These are phyloP conservation scores for Corvus hawaiiensis DNA, from an alignment of 2,113 vertebrate genomes.

Conservation along the genomic window DNA sequence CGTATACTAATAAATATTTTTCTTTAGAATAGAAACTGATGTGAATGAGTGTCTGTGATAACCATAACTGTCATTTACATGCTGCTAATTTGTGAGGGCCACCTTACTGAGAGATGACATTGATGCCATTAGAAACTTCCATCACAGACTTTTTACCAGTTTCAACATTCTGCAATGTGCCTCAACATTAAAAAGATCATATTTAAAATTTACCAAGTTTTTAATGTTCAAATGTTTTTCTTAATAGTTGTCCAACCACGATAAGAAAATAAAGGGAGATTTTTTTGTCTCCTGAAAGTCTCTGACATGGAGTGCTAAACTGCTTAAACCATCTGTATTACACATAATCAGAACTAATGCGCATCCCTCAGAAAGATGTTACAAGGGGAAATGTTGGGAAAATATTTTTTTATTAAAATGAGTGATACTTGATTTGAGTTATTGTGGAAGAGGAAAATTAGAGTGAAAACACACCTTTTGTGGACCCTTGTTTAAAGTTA, in stretches of 20 bases:
- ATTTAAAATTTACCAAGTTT: background rate
- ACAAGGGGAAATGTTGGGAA: rapidly evolving
- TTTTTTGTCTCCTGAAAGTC: background rate
- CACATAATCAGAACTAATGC: background rate
- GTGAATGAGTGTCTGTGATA: background rate
- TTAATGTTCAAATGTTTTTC: background rate
- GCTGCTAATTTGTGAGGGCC: background rate
- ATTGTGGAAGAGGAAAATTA: background rate
- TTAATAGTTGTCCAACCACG: background rate
- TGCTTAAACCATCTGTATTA: background rate
- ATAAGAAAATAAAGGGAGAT: background rate
- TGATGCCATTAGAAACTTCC: background rate
- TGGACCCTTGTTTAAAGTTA: background rate
- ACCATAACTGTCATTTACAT: background rate
- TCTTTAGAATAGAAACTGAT: background rate
- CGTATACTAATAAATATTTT: background rate
- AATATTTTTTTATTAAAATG: background rate
- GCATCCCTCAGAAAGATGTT: background rate
- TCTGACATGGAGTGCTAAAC: background rate
- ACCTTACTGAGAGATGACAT: background rate
- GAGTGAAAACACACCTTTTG: background rate
- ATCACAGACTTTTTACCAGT: background rate
- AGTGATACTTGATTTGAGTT: background rate
- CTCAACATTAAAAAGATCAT: background rate
- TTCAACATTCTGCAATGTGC: background rate